phyloP scores from a whole-genome alignment of 2,797 vertebrate species.

The Protonibea diacanthus region DNA sequence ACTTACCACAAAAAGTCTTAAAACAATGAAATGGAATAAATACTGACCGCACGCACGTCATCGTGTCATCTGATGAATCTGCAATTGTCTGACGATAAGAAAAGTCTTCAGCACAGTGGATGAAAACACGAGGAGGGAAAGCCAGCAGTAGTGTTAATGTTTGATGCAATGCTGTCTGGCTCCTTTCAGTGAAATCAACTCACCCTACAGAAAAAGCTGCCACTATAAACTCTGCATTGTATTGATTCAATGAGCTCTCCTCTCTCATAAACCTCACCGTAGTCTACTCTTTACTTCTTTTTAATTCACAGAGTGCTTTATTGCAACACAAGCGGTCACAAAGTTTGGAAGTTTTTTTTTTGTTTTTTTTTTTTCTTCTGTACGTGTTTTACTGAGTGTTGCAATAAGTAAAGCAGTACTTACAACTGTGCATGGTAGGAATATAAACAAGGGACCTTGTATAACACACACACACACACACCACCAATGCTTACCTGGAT shows the following conservation, averaged over 20 bases:
- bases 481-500: conserved; percentile 9
- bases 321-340: neutral
- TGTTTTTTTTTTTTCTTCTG: neutral
- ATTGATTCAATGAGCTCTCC: neutral
- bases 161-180: neutral
- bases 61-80: neutral
- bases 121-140: neutral
- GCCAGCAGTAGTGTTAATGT: neutral
- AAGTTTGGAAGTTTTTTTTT: conserved; percentile 10
- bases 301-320: conserved; percentile 5
- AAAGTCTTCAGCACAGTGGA: neutral
- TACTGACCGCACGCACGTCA: accelerated
- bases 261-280: neutral
- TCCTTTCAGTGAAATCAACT: neutral
- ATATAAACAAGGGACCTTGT: conserved; percentile 35
- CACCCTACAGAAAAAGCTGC: neutral
- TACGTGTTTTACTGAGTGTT: neutral
- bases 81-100: neutral
- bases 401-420: conserved; percentile 18
- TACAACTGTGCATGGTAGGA: conserved; percentile 2
- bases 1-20: neutral
- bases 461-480: neutral
- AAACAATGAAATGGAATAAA: neutral
- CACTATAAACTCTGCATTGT: neutral
- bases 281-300: neutral